Evolutionary conservation across 2,797 vertebrate species (phyloP).

Genomic region (Mastacembelus armatus): DNA sequence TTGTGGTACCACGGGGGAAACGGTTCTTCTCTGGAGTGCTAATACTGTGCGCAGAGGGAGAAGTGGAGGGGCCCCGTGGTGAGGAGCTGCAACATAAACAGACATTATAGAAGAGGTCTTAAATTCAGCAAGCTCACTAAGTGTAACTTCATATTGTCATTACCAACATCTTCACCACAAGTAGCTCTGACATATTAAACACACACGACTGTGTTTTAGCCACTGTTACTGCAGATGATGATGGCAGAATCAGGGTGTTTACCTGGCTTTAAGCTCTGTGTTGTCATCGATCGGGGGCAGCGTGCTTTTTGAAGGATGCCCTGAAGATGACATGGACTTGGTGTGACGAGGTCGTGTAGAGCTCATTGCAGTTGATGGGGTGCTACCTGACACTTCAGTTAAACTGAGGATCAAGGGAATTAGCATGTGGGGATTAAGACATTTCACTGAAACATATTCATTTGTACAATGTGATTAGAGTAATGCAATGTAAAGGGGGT

Average conservation of each 20-base stretch:
- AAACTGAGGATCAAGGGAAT: constrained; percentile 80
- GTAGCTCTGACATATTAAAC: background rate
- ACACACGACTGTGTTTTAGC: background rate
- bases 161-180: background rate
- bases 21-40: constrained; percentile 97
- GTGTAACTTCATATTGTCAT: background rate
- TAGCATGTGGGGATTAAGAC: background rate
- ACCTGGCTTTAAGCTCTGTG: constrained; percentile 94
- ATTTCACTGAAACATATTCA: background rate
- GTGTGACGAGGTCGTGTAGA: constrained; percentile 94
- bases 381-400: constrained; percentile 91
- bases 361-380: constrained; percentile 80
- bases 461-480: background rate
- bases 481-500: too few relatives aligned
- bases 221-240: background rate
- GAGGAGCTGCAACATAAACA: constrained; percentile 75
- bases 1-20: constrained; percentile 96
- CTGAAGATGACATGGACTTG: constrained; percentile 98
- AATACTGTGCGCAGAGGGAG: constrained; percentile 97
- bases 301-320: constrained; percentile 94
- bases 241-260: constrained; percentile 28
- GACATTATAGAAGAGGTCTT: too few relatives aligned
- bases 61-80: constrained; percentile 90
- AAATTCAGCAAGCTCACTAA: background rate
- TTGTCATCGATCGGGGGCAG: constrained; percentile 97